A percentile compares a stretch with the other conserved stretches of the same genome.
phyloP scores from a whole-genome alignment of 1,140 invertebrate genomes.

The Eumaeus atala region DNA sequence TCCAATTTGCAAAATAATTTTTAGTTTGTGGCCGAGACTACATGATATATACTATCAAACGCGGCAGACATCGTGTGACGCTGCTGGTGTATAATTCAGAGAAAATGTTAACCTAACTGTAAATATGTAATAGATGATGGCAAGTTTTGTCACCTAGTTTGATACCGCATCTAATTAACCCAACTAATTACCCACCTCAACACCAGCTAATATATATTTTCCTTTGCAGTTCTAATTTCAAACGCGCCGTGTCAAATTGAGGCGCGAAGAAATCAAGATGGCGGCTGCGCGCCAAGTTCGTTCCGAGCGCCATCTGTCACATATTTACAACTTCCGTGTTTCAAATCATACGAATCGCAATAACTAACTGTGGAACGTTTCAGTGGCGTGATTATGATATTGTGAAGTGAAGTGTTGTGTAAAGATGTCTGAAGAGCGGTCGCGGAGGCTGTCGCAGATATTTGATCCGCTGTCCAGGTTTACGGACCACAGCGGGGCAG shows the following conservation, averaged over 20 bases:
- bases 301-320: constrained; percentile 45
- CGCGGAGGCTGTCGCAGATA: constrained; percentile 83
- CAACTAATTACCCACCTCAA: constrained; percentile 37
- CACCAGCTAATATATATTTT: constrained; percentile 52
- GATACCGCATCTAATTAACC: constrained; percentile 44
- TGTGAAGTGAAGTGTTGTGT: constrained; percentile 48
- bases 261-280: constrained; percentile 60
- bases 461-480: constrained; percentile 84
- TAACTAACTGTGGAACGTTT: constrained; percentile 57
- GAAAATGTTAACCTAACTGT: no score
- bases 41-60: no score
- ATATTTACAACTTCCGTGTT: constrained; percentile 36
- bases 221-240: constrained; percentile 61
- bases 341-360: constrained; percentile 46
- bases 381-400: constrained; percentile 50
- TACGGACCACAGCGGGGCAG: constrained; percentile 75
- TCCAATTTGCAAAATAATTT: no score
- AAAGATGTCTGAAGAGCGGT: constrained; percentile 76
- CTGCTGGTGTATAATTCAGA: no score
- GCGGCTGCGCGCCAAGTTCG: constrained; percentile 55
- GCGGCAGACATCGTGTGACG: no score
- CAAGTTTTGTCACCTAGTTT: constrained; percentile 13
- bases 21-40: no score
- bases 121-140: background rate
- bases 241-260: constrained; percentile 37